phyloP scores from a whole-genome alignment of 2,888 invertebrate species.

The Flabesymbios commensalis region DNA sequence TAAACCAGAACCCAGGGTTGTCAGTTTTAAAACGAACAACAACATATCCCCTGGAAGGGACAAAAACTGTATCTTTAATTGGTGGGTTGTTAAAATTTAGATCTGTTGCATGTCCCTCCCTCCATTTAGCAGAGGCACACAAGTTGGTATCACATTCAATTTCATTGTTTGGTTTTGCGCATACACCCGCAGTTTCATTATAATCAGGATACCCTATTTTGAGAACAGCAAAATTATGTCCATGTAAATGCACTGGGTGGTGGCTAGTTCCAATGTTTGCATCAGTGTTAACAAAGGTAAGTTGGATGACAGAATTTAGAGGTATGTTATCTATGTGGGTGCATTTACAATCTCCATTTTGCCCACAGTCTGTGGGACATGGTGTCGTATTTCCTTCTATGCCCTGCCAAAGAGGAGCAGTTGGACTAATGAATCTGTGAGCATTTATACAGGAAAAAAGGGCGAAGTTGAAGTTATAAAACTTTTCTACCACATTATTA shows the following conservation, averaged over 20 bases:
- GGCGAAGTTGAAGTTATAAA: not conserved
- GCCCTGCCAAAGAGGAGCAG: not conserved
- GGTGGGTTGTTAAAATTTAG: conserved; percentile 43
- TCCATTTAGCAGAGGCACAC: conserved; percentile 45
- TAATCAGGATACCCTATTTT: conserved; percentile 44
- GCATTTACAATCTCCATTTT: not conserved
- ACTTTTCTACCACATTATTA: not conserved
- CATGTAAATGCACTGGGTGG: conserved; percentile 55
- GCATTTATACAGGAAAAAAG: not conserved
- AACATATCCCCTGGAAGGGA: conserved; percentile 55
- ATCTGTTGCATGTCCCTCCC: conserved; percentile 39
- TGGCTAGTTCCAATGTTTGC: conserved; percentile 13
- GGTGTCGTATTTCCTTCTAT: not conserved
- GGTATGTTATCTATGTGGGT: not conserved
- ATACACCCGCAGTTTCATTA: conserved; percentile 7
- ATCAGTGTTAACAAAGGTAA: not conserved
- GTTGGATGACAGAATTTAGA: not conserved
- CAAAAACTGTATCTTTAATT: conserved; percentile 51
- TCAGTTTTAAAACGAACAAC: conserved; percentile 49
- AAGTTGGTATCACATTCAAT: conserved; percentile 40
- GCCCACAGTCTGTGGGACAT: not conserved
- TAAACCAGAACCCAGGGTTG: conserved; percentile 54
- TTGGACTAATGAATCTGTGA: not conserved
- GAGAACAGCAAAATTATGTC: conserved; percentile 51
- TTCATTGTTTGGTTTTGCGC: conserved; percentile 7